Conservation (phyloP, 2,113 vertebrate genomes). For the Neofelis nebulosa region DNA sequence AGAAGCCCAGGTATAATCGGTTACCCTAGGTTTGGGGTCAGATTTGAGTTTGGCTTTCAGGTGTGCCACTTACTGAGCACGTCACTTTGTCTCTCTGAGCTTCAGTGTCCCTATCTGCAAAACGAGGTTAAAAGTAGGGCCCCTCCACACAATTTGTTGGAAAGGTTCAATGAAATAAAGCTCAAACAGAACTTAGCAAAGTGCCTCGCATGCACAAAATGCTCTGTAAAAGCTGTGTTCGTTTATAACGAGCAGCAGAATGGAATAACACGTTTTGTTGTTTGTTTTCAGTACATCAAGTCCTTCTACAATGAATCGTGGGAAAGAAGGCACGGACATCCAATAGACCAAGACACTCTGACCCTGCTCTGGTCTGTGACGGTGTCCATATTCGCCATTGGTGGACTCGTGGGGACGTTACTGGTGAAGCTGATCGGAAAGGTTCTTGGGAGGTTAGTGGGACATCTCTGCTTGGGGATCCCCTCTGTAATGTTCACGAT, state of each 20-base stretch:
- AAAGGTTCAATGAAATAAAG: not conserved
- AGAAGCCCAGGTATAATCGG: not conserved
- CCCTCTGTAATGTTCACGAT: not conserved
- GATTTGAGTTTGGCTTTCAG: not conserved
- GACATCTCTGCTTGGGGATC: not conserved
- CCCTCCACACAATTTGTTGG: not conserved
- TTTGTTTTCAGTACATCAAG: conserved; percentile 90
- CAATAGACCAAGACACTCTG: conserved; percentile 78
- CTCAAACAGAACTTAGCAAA: not conserved
- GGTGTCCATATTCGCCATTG: conserved; percentile 95
- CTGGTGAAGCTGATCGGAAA: conserved; percentile 89
- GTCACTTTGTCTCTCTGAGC: not conserved
- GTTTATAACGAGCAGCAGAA: not conserved
- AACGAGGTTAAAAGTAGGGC: not conserved
- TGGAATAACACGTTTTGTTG: not conserved
- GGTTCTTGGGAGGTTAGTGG: conserved; percentile 91
- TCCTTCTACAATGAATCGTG: conserved; percentile 94
- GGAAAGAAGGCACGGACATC: conserved; percentile 85
- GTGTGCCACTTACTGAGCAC: not conserved
- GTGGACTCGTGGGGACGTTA: conserved; percentile 92
- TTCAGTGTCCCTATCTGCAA: not conserved
- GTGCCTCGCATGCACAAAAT: accelerated
- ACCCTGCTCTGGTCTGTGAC: conserved; percentile 96
- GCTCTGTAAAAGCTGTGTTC: not conserved
- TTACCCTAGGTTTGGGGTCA: not conserved